phyloP scores from a whole-genome alignment of 2,888 invertebrate genomes.

The Eremobia ochroleuca region DNA sequence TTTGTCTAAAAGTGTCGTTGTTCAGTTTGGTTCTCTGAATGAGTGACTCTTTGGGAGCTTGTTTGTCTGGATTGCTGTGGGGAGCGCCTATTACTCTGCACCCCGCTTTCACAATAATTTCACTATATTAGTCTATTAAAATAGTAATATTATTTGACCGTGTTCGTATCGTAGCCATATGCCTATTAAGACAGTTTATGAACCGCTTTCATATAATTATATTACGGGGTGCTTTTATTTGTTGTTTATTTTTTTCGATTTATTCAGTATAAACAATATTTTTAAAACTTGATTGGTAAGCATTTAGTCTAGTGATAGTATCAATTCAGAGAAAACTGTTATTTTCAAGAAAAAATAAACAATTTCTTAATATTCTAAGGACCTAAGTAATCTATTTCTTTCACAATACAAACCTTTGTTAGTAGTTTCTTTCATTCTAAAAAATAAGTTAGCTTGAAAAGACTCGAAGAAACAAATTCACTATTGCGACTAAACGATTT shows the following conservation, averaged over 20 bases:
- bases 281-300: background rate
- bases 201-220: too few relatives aligned
- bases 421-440: background rate
- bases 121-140: too few relatives aligned
- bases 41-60: background rate
- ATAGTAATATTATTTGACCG: too few relatives aligned
- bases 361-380: background rate
- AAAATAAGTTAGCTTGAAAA: background rate
- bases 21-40: background rate
- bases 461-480: conserved; percentile 14
- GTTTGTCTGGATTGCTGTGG: too few relatives aligned
- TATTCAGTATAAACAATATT: background rate
- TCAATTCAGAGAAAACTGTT: background rate
- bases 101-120: too few relatives aligned
- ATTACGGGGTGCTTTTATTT: too few relatives aligned
- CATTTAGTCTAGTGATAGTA: background rate
- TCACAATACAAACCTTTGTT: background rate
- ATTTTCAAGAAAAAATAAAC: too few relatives aligned
- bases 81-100: too few relatives aligned
- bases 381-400: conserved; percentile 2
- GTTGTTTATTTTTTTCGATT: background rate
- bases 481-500: background rate
- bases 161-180: too few relatives aligned
- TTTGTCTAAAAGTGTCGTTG: background rate
- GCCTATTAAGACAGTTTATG: too few relatives aligned